Evolutionary conservation across 2,113 vertebrate species (phyloP).

Genomic region (Sapajus apella): DNA sequence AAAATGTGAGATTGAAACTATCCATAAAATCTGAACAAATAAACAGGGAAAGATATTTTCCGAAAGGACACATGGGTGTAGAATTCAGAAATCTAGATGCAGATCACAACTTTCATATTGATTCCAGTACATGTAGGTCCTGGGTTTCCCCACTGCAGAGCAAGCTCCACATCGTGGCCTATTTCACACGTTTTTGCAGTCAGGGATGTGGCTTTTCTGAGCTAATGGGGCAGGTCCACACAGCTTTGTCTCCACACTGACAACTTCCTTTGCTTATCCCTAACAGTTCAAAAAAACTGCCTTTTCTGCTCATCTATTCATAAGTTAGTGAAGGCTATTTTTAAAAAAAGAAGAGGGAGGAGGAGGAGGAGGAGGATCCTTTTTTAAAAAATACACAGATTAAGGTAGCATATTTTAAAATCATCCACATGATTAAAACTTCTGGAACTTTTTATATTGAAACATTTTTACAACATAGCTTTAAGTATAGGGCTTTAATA

Average conservation of each 20-base stretch:
- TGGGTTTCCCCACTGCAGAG: neutral
- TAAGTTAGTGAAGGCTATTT: neutral
- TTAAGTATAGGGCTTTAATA: neutral
- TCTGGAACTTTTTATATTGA: slow-evolving; percentile 32
- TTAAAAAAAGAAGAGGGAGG: neutral
- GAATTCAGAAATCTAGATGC: neutral
- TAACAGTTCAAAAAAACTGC: neutral
- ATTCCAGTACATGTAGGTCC: neutral
- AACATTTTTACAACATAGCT: neutral
- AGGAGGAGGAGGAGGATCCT: neutral
- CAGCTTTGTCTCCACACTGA: neutral
- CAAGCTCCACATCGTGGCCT: neutral
- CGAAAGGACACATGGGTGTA: neutral
- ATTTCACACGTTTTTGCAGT: neutral
- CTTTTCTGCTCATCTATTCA: neutral
- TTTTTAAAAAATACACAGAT: slow-evolving; percentile 7
- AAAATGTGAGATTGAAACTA: neutral
- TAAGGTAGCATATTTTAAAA: slow-evolving; percentile 35
- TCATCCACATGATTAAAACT: neutral
- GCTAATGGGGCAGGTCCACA: neutral
- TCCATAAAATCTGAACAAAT: neutral
- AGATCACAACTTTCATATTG: neutral
- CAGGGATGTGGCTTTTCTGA: neutral
- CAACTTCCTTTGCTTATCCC: neutral
- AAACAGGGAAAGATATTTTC: neutral